Evolutionary conservation across 2,888 invertebrate species (phyloP), one percentile per base, ranked within the genome.

Genomic region (Craniophora ligustri): DNA sequence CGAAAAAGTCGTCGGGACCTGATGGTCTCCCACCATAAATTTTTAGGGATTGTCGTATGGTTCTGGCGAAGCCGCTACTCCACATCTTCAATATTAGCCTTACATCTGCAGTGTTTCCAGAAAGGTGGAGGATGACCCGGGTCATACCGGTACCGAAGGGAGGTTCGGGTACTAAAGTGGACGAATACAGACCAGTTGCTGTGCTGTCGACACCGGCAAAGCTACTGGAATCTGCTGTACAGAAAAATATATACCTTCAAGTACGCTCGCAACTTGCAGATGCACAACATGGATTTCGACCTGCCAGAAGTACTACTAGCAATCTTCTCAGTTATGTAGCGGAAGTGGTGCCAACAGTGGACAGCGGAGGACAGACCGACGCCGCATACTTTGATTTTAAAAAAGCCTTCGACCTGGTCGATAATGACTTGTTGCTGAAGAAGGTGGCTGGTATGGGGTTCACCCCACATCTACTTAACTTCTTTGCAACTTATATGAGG

Each of bases 391-490:
- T n/a, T n/a, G n/a, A n/a, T n/a, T n/a, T n/a, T n/a, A n/a, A n/a
- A n/a, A n/a, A n/a, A n/a, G n/a, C n/a, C n/a, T n/a, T n/a, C n/a
- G n/a, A n/a, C n/a, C n/a, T n/a, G 1, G 45, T 47, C 23, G 41
- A 47, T 21, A 55, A 55, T 38, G 41, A 42, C 39, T 11, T 42
- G 4, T 39, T 48, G 38, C 28, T 55, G 1, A 32, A 14, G 14
- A 48, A 55, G 34, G 26, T 55, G 15, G 55, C 55, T 15, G 32
- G 13, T 0, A n/a, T 55, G 14, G 55, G 48, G 19, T 55, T 48
- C 15, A 48, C 47, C 18, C 48, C 40, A 11, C 46, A 40, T 4
- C 18, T 36, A 19, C 41, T 41, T 11, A 6, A 28, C 2, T 36
- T 36, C 15, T 42, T 49, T 2, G 21, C 19, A n/a, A 30, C 30